Evolutionary conservation across 2,113 vertebrate genomes (phyloP).

Genomic region (Octodon degus): DNA sequence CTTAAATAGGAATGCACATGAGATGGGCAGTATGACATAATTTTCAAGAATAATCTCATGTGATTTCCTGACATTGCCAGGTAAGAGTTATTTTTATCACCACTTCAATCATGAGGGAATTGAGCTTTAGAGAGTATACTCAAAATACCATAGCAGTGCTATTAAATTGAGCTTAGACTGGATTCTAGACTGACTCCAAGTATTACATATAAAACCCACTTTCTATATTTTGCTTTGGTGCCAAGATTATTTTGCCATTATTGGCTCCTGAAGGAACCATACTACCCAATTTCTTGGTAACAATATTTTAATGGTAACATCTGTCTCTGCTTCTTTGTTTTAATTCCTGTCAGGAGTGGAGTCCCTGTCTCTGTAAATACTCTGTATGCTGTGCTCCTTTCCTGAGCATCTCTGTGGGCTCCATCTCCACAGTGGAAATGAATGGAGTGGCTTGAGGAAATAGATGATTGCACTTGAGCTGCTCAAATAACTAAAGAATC

Average conservation of each 20-base stretch:
- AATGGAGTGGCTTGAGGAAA: conserved; percentile 61
- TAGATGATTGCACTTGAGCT: conserved; percentile 53
- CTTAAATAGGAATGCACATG: not conserved
- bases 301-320: conserved; percentile 64
- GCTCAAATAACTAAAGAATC: conserved; percentile 61
- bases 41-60: conserved; percentile 41
- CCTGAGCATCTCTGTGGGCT: not conserved
- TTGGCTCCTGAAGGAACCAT: conserved; percentile 35
- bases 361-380: not conserved
- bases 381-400: conserved; percentile 31
- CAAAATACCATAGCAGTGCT: not conserved
- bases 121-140: not conserved
- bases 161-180: not conserved
- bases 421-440: conserved; percentile 17
- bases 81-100: not conserved
- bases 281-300: conserved; percentile 63
- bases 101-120: not conserved
- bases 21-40: not conserved
- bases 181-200: conserved; percentile 15
- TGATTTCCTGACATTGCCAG: conserved; percentile 12
- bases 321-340: not conserved
- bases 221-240: conserved; percentile 53
- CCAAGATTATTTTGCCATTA: conserved; percentile 49
- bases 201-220: not conserved
- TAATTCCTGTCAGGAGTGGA: not conserved